Conservation (phyloP, 2,113 vertebrate species). For the Centrocercus urophasianus region DNA sequence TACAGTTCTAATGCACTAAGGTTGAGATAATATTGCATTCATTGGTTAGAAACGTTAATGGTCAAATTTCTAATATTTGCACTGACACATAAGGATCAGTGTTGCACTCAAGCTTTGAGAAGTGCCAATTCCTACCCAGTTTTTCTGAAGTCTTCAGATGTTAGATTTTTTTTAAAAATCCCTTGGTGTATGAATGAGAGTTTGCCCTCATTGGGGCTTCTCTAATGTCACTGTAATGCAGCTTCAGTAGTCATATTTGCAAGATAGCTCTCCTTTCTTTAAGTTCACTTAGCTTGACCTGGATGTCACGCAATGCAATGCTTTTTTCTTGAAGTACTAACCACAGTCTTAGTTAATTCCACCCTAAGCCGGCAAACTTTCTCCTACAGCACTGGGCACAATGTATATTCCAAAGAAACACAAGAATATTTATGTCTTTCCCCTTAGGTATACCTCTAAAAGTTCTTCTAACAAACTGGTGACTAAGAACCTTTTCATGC, state of each 20-base stretch:
- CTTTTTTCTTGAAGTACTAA: neutral
- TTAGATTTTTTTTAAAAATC: neutral
- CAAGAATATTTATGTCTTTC: neutral
- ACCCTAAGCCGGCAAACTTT: neutral
- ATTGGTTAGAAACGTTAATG: neutral
- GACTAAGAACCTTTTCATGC: neutral
- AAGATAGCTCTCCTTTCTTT: neutral
- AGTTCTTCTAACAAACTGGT: neutral
- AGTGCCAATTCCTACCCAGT: rapidly evolving
- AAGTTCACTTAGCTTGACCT: neutral
- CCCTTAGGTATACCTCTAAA: neutral
- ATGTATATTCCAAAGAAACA: neutral
- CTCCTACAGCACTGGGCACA: rapidly evolving
- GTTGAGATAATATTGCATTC: neutral
- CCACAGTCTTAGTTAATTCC: neutral
- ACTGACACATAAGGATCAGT: neutral
- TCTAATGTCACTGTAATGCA: neutral
- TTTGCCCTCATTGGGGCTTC: neutral
- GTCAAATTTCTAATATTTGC: neutral
- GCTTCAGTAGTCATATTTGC: neutral
- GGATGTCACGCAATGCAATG: neutral
- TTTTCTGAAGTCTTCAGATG: neutral
- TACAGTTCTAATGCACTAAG: neutral
- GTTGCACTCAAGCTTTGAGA: neutral
- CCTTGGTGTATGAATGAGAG: neutral